Conservation (phyloP, 2,888 invertebrate genomes). For the Strigamia maritima region DNA sequence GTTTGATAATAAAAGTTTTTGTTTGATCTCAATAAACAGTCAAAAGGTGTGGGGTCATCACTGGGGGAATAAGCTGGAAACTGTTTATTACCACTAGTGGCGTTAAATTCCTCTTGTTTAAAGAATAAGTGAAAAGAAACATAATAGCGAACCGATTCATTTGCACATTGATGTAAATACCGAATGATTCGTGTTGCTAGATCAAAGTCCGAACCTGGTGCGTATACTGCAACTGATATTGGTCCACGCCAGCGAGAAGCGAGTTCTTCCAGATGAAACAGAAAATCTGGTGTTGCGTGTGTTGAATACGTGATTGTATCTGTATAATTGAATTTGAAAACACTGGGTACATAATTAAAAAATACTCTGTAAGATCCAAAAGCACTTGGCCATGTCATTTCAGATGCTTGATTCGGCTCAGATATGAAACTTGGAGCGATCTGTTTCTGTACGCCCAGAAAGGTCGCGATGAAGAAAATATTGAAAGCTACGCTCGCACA, state of each 20-base stretch:
- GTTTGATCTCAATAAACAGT: slow-evolving; percentile 49
- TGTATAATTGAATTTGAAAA: neutral
- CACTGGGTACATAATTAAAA: neutral
- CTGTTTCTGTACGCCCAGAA: neutral
- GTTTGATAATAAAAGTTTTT: neutral
- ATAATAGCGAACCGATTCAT: slow-evolving; percentile 67
- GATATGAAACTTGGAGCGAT: neutral
- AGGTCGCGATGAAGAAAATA: neutral
- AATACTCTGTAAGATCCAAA: neutral
- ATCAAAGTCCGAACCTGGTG: slow-evolving; percentile 77
- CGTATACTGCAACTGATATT: slow-evolving; percentile 79
- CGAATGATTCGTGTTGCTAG: slow-evolving; percentile 75
- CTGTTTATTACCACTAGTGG: neutral
- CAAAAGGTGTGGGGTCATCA: neutral
- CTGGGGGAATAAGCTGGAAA: neutral
- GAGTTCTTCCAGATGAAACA: slow-evolving; percentile 82
- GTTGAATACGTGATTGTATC: slow-evolving; percentile 75
- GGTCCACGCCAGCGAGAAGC: slow-evolving; percentile 84
- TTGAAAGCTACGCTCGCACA: neutral
- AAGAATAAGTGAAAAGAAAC: slow-evolving; percentile 89
- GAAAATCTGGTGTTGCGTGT: slow-evolving; percentile 85
- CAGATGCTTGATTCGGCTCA: neutral
- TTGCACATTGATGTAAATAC: slow-evolving; percentile 72
- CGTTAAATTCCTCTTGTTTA: slow-evolving; percentile 74
- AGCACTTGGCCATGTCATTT: neutral